Evolutionary conservation across 2,113 vertebrate genomes (phyloP).

Genomic region (Murina feae): DNA sequence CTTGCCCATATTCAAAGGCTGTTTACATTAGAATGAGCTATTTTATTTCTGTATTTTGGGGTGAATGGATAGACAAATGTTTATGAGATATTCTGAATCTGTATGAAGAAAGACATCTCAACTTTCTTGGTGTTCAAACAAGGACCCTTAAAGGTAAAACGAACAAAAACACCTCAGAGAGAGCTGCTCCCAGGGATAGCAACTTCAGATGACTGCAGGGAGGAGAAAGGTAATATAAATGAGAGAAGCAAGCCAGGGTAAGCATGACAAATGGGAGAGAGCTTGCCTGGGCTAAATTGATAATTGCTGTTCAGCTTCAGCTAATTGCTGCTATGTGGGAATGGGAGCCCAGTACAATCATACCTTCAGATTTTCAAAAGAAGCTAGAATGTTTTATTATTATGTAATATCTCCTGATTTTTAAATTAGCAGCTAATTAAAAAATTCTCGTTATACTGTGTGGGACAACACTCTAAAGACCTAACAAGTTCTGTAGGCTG

Average conservation of each 20-base stretch:
- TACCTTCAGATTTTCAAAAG: not conserved
- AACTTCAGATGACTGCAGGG: not conserved
- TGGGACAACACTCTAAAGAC: not conserved
- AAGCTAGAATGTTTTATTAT: not conserved
- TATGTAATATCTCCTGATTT: not conserved
- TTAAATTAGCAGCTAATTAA: slow-evolving; percentile 19
- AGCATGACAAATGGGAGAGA: not conserved
- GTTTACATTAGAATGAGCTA: not conserved
- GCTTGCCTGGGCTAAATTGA: not conserved
- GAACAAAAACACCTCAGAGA: not conserved
- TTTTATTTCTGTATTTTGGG: not conserved
- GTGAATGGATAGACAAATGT: not conserved
- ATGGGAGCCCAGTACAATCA: not conserved
- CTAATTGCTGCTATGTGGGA: not conserved
- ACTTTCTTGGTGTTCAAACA: not conserved
- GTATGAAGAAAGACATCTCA: slow-evolving; percentile 14
- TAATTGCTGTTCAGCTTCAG: not conserved
- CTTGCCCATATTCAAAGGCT: not conserved
- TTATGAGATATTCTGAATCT: not conserved
- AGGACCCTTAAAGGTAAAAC: not conserved
- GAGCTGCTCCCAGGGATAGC: not conserved
- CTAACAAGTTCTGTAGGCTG: not conserved
- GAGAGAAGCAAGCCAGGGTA: not conserved
- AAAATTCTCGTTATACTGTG: not conserved
- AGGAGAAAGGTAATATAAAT: not conserved